Percentiles rank a stretch among this genome's conserved stretches.
Conservation (phyloP, 2,888 invertebrate genomes). For the Tromatobia lineatoria region DNA sequence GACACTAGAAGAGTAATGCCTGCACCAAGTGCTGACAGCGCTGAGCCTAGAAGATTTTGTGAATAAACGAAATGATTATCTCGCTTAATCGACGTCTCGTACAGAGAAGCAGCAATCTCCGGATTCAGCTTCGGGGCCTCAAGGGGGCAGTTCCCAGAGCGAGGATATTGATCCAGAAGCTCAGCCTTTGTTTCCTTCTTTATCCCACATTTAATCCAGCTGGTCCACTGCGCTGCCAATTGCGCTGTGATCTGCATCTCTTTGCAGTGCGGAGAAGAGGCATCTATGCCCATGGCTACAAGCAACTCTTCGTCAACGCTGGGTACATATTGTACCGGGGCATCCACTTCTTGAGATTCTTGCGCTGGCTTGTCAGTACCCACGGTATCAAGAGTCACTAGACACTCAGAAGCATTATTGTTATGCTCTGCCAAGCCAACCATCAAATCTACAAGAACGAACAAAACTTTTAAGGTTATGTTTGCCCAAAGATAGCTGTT, state of each 20-base stretch:
- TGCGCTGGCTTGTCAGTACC: background rate
- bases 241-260: background rate
- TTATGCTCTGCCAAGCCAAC: background rate
- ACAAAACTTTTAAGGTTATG: background rate
- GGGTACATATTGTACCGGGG: background rate
- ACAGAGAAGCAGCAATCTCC: constrained; percentile 55
- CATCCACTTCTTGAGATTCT: background rate
- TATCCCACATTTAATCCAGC: constrained; percentile 37
- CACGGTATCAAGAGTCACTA: background rate
- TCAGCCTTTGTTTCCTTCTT: constrained; percentile 32
- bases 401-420: background rate
- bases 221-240: constrained; percentile 47
- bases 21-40: constrained; percentile 47
- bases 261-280: background rate
- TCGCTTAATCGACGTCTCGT: constrained; percentile 51
- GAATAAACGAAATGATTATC: constrained; percentile 54
- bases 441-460: background rate
- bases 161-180: constrained; percentile 53
- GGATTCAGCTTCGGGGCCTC: constrained; percentile 61
- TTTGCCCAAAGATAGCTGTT: background rate
- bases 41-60: constrained; percentile 55
- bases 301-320: background rate
- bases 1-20: constrained; percentile 37
- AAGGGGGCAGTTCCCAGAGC: constrained; percentile 27
- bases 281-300: background rate